Conservation (phyloP, 2,888 invertebrate genomes). For the Rotaria magnacalcarata region DNA sequence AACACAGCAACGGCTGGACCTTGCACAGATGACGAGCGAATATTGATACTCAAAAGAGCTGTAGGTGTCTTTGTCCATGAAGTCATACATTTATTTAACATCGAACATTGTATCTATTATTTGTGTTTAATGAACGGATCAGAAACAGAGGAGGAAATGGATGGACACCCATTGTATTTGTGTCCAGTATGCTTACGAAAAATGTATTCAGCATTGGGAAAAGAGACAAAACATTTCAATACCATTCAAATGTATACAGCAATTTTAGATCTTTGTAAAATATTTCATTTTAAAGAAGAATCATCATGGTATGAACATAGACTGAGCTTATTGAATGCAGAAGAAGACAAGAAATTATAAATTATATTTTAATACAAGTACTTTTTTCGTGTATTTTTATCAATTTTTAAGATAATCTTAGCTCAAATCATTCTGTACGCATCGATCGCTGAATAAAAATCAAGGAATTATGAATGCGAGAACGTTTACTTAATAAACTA, state of each 20-base stretch:
- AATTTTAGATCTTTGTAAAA: not conserved
- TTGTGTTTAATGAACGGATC: conserved; percentile 38
- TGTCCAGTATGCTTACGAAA: conserved; percentile 37
- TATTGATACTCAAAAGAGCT: not conserved
- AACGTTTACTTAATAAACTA: too few relatives aligned
- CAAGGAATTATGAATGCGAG: too few relatives aligned
- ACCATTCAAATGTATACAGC: not conserved
- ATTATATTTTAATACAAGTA: too few relatives aligned
- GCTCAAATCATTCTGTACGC: too few relatives aligned
- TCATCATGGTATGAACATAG: not conserved
- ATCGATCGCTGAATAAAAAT: too few relatives aligned
- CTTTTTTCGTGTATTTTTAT: too few relatives aligned
- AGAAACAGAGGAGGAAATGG: conserved; percentile 7
- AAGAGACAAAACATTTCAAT: not conserved
- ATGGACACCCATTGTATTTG: not conserved
- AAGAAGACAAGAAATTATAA: too few relatives aligned
- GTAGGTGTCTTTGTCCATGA: not conserved
- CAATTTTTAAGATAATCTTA: too few relatives aligned
- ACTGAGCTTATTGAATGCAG: not conserved
- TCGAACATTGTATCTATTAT: conserved; percentile 40
- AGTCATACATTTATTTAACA: not conserved
- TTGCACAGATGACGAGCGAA: not conserved
- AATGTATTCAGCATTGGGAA: not conserved
- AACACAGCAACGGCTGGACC: not conserved
- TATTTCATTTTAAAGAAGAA: not conserved